Conservation (phyloP, 2,888 invertebrate genomes). For the Trissolcus brochymenae region DNA sequence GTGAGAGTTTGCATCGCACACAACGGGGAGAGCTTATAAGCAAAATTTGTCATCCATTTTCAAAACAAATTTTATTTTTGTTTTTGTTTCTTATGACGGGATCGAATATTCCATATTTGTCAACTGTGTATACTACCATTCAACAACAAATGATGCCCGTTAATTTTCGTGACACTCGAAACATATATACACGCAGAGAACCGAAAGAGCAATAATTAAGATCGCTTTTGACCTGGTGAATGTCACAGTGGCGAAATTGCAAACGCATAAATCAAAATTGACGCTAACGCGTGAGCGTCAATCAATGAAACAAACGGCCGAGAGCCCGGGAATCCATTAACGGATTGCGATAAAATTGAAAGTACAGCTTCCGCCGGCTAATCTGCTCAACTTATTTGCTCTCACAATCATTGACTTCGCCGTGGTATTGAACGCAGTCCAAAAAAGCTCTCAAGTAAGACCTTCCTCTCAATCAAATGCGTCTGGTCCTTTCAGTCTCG, state of each 20-base stretch:
- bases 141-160: neutral
- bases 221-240: neutral
- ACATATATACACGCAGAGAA: neutral
- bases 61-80: too few species aligned
- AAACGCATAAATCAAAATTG: conserved; percentile 24
- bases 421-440: conserved; percentile 36
- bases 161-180: neutral
- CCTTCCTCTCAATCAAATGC: conserved; percentile 24
- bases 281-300: conserved; percentile 6
- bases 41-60: too few species aligned
- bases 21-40: too few species aligned
- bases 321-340: conserved; percentile 34
- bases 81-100: too few species aligned
- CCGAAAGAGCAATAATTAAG: conserved; percentile 11
- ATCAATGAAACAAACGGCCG: conserved; percentile 10
- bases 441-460: conserved; percentile 43
- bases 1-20: too few species aligned
- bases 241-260: conserved; percentile 6
- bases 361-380: conserved; percentile 29
- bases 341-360: conserved; percentile 32
- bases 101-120: too few species aligned
- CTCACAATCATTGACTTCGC: conserved; percentile 35
- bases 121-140: too few species aligned
- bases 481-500: conserved; percentile 13
- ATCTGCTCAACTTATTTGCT: conserved; percentile 40